phyloP scores from a whole-genome alignment of 1,140 invertebrate species.

The Chironomus tepperi region DNA sequence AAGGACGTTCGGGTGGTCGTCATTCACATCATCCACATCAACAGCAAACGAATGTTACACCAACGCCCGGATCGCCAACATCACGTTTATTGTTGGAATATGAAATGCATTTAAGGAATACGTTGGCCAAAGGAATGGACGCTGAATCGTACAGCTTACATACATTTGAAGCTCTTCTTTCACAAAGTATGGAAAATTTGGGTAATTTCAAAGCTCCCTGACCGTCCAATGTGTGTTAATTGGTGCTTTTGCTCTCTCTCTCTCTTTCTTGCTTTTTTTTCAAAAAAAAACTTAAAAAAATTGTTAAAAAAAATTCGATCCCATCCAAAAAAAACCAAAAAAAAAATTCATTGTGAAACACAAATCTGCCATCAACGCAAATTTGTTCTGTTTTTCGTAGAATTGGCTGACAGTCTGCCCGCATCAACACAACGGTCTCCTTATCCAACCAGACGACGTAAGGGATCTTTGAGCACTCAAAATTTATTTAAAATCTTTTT shows the following conservation, averaged over 20 bases:
- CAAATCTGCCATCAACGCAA: slow-evolving; percentile 11
- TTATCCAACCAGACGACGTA: slow-evolving; percentile 69
- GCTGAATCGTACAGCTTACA: slow-evolving; percentile 89
- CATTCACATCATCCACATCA: slow-evolving; percentile 45
- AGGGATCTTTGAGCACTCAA: slow-evolving; percentile 41
- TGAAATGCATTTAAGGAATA: slow-evolving; percentile 90
- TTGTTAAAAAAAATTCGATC: neutral
- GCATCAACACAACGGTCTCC: slow-evolving; percentile 72
- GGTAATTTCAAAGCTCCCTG: slow-evolving; percentile 45
- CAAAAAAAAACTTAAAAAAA: neutral
- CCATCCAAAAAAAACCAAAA: slow-evolving; percentile 16
- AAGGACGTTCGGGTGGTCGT: slow-evolving; percentile 42
- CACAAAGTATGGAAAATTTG: slow-evolving; percentile 92
- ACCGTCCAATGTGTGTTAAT: slow-evolving; percentile 19
- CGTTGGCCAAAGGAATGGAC: slow-evolving; percentile 88
- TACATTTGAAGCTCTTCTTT: slow-evolving; percentile 84
- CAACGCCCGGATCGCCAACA: slow-evolving; percentile 77
- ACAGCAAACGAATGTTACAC: slow-evolving; percentile 50
- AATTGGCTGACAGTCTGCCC: slow-evolving; percentile 77
- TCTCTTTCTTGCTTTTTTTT: neutral
- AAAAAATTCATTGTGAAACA: slow-evolving; percentile 24
- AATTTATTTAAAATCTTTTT: slow-evolving; percentile 16
- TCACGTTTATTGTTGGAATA: slow-evolving; percentile 82
- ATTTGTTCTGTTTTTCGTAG: slow-evolving; percentile 38
- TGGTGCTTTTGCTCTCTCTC: slow-evolving; percentile 18